A percentile compares a stretch with the other conserved stretches of the same genome.
Evolutionary conservation across 1,140 invertebrate species (phyloP).

Genomic region (Cotesia typhae): DNA sequence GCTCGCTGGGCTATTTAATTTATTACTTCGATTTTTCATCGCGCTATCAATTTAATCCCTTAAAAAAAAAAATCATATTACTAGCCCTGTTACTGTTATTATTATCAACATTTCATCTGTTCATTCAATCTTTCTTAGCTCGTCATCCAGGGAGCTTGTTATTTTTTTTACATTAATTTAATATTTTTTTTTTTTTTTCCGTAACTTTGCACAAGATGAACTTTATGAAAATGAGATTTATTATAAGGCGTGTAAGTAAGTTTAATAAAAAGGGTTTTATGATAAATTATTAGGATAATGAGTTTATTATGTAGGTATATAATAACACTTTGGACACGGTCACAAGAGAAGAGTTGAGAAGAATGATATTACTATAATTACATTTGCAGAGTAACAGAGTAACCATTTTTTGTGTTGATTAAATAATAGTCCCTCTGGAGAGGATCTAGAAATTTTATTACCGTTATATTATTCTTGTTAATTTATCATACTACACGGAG

Average conservation of each 20-base stretch:
- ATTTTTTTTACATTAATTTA: conserved; percentile 8
- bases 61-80: conserved; percentile 4
- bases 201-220: not conserved
- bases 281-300: not conserved
- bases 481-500: too few relatives aligned
- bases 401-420: too few relatives aligned
- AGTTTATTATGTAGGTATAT: too few relatives aligned
- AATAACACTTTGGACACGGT: too few relatives aligned
- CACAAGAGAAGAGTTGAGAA: too few relatives aligned
- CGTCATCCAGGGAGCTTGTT: too few relatives aligned
- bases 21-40: conserved; percentile 25
- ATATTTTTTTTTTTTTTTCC: conserved; percentile 7
- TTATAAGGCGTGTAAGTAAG: conserved; percentile 11
- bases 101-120: not conserved
- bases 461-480: too few relatives aligned
- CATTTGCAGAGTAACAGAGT: too few relatives aligned
- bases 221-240: conserved; percentile 20
- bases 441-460: too few relatives aligned
- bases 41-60: conserved; percentile 20
- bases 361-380: too few relatives aligned
- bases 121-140: not conserved
- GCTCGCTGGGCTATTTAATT: conserved; percentile 18
- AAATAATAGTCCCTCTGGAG: too few relatives aligned
- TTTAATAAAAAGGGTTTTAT: conserved; percentile 3
- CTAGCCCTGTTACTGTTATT: not conserved